A percentile compares a stretch with the other conserved stretches of the same genome.
Conservation (phyloP, 2,888 invertebrate species). For the Acleris emargana region DNA sequence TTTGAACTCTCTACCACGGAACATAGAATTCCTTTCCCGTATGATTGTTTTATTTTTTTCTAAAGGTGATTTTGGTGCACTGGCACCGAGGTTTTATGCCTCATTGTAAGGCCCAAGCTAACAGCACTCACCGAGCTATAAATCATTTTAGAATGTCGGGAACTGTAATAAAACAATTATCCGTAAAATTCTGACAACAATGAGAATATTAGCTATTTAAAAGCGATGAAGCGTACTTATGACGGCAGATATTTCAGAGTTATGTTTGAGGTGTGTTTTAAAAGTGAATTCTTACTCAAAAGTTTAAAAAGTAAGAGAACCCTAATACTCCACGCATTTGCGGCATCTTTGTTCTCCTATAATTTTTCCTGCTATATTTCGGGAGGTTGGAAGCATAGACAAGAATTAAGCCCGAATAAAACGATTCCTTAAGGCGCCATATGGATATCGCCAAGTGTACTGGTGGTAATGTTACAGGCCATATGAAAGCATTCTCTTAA, state of each 20-base stretch:
- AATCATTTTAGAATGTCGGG: slow-evolving; percentile 35
- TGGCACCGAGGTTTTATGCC: slow-evolving; percentile 54
- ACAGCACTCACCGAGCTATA: slow-evolving; percentile 35
- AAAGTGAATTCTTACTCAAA: too few species aligned
- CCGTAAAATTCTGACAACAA: slow-evolving; percentile 31
- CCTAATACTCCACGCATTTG: too few species aligned
- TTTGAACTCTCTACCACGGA: background rate
- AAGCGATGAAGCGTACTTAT: slow-evolving; percentile 17
- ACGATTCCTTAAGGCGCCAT: too few species aligned
- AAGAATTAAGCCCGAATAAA: too few species aligned
- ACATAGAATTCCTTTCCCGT: slow-evolving; percentile 40
- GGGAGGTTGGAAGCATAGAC: too few species aligned
- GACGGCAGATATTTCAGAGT: background rate
- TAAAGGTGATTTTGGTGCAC: slow-evolving; percentile 46
- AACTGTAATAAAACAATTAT: slow-evolving; percentile 36
- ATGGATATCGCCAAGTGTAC: too few species aligned
- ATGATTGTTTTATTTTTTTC: slow-evolving; percentile 42
- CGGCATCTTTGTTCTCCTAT: too few species aligned
- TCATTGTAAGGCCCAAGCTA: slow-evolving; percentile 52
- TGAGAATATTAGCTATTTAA: slow-evolving; percentile 25
- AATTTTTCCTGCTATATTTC: too few species aligned
- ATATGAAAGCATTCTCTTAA: too few species aligned
- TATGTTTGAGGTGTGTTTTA: too few species aligned
- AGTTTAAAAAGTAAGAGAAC: too few species aligned
- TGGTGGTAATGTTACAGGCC: too few species aligned